A percentile compares a stretch with the other conserved stretches of the same genome.
phyloP scores from a whole-genome alignment of 1,140 invertebrate genomes.

The Drosophila kikkawai region DNA sequence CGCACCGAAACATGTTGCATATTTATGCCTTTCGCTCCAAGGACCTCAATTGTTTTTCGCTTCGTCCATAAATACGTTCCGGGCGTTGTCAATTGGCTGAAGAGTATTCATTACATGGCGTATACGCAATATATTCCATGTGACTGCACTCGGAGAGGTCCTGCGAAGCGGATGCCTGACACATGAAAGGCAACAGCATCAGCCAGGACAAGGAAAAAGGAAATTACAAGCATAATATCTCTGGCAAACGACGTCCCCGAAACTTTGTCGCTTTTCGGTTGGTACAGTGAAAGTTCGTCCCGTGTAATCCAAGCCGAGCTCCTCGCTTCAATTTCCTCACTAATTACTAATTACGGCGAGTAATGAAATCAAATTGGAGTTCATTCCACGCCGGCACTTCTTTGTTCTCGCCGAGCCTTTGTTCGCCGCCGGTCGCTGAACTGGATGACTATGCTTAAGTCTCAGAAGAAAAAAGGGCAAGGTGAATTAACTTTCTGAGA shows the following conservation, averaged over 20 bases:
- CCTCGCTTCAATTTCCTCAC: constrained; percentile 24
- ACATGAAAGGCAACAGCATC: constrained; percentile 49
- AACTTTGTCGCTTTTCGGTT: background rate
- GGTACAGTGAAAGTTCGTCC: constrained; percentile 39
- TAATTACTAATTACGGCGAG: constrained; percentile 44
- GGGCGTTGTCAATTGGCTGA: constrained; percentile 52
- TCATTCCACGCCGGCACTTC: constrained; percentile 26
- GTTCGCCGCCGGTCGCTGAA: constrained; percentile 13
- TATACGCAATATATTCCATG: constrained; percentile 72
- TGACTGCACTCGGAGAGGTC: constrained; percentile 22
- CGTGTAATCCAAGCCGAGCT: constrained; percentile 3
- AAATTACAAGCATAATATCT: constrained; percentile 70
- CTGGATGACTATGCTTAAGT: background rate
- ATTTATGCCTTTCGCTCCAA: constrained; percentile 32
- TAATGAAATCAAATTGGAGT: constrained; percentile 45
- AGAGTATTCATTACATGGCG: constrained; percentile 68
- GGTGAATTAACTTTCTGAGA: background rate
- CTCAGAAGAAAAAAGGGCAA: background rate
- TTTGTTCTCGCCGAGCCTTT: constrained; percentile 25
- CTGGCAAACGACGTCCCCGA: constrained; percentile 16
- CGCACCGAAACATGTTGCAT: constrained; percentile 69
- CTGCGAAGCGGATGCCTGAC: constrained; percentile 45
- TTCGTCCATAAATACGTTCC: constrained; percentile 68
- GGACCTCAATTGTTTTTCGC: constrained; percentile 63
- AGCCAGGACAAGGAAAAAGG: constrained; percentile 31